Base-by-base conservation (phyloP, 1,140 invertebrate genomes). In the Archivesica marissinica region DNA sequence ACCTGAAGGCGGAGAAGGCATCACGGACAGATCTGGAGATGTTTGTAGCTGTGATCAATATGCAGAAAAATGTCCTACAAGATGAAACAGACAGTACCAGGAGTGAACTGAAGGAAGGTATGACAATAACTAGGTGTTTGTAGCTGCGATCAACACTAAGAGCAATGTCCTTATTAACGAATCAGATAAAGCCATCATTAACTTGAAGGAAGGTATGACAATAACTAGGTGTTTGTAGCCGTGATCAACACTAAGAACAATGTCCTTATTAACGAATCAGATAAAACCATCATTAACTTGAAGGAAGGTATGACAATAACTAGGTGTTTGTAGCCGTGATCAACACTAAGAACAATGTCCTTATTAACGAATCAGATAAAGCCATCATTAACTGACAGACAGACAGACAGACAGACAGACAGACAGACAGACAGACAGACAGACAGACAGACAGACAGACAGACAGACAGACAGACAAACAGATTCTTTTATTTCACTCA, bases 21-120 rank as follows among this genome's bases (percentile, higher is more conserved):
- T 92, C 93, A 0, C 76, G 93, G 17, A 94, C 93, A 66, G 95
- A 95, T 87, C 90, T 95, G 41, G 95, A 95, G 88, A 95, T 95
- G 94, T 95, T 95, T 89, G 95, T 95, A 17, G 94, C 95, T 47
- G 94, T 95, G 13, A 90, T 95, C 3, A 95, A 94, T 85, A 95
- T 94, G 0, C 95, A 95, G 90, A 95, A 95, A 87, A 93, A 91
- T 33, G 93, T 94, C 0, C 86, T 95, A n/a, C 93, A 94, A 84
- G 94, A 95, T 38, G 95, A 95, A 23, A 90, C 92, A 38, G 94
- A 94, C 38, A 94, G 94, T 80, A 89, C 93, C 0, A 87, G 88
- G 20, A 89, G 84, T 52, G 93, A 94, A 76, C 86, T 94, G 13
- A 91, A 94, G 75, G 93, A 94, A 92, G 93, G 94, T 94, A 88